Evolutionary conservation across 2,797 vertebrate species (phyloP), one percentile per base, ranked within the genome.

Genomic region (Acestrorhynchus altus): DNA sequence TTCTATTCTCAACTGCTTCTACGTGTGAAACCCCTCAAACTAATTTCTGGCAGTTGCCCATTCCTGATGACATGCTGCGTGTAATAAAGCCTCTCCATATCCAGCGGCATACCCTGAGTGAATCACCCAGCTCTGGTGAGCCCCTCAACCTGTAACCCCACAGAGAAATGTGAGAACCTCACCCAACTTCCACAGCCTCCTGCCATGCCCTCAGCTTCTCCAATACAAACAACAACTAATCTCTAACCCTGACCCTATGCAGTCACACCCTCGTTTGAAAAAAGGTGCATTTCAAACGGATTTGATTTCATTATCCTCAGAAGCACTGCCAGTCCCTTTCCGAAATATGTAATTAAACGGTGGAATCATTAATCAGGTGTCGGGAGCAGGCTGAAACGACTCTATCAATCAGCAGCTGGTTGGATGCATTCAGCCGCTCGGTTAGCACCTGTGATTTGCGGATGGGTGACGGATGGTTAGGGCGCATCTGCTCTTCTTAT

Each of bases 331-430:
- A 78, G 84, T 82, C 86, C 87, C 75, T 40, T 68, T 84, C 88
- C 86, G 86, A 82, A 88, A 90, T 89, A 86, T 73, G 56, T 85
- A 91, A 92, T 91, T 92, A 91, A 91, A 89, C 88, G 82, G 82
- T 52, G 85, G 79, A 31, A 85, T 87, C 91, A 91, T 92, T 91
- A 92, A 92, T 92, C 86, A 88, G 80, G 80, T 74, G 88, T 88
- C 84, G 77, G 86, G 85, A 87, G 87, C 86, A 88, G 85, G 74
- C 24, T 42, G 63, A 85, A 86, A 81, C 78, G 76, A 83, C 89
- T 86, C 87, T 85, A 88, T 89, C 87, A 49, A 90, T 89, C 84
- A 83, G 83, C 79, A 79, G 68, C 78, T 72, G 79, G 60, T 72
- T 84, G 69, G 64, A 72, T 60, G 69, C 49, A 16, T 81, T 84